Evolutionary conservation across 35 echinoderm and acorn worm species (phyloP).

Genomic region (Strongylocentrotus purpuratus): DNA sequence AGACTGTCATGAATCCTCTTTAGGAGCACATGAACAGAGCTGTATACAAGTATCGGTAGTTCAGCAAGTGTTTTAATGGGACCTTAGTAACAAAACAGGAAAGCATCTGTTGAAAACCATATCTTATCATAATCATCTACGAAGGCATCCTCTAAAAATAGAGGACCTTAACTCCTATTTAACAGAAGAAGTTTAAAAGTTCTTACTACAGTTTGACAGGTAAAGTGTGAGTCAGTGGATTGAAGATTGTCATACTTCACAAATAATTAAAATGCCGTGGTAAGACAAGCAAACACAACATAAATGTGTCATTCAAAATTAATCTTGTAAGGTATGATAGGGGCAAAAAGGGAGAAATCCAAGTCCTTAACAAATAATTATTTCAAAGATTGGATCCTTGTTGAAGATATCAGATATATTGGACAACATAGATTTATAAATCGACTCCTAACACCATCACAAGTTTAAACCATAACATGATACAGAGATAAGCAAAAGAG

Average conservation of each 20-base stretch:
- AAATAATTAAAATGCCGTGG: not conserved
- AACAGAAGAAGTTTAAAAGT: not conserved
- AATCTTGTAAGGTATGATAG: not conserved
- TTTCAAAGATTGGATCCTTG: not conserved
- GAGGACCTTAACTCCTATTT: not conserved
- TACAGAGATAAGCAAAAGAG: not conserved
- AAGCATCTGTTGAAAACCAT: not conserved
- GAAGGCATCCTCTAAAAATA: not conserved
- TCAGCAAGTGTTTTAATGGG: not conserved
- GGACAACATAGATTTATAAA: not conserved
- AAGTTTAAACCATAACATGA: not conserved
- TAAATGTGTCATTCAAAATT: not conserved
- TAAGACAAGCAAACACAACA: not conserved
- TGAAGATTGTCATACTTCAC: not conserved
- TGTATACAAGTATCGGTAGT: not conserved
- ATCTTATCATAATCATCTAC: not conserved
- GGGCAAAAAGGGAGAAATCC: not conserved
- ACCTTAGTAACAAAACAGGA: not conserved
- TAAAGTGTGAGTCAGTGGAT: not conserved
- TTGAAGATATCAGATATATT: not conserved
- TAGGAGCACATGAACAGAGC: not conserved
- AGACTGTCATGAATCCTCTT: not conserved
- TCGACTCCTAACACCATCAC: not conserved
- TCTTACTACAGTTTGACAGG: not conserved
- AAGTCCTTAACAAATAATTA: not conserved